Evolutionary conservation across 2,113 vertebrate genomes (phyloP).

Genomic region (Hymenochirus boettgeri): DNA sequence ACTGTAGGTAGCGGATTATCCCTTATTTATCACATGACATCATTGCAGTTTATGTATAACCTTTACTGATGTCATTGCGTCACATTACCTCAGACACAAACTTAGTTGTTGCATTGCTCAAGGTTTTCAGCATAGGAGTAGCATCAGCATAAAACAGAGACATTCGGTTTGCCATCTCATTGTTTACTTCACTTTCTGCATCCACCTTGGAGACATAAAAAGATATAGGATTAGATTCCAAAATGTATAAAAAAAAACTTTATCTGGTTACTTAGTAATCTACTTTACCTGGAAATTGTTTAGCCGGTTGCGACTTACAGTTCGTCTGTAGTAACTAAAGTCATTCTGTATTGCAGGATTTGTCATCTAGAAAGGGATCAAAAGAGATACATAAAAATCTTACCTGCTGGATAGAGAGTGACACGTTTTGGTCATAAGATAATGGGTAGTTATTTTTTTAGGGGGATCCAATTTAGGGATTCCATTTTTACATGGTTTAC

Average conservation of each 20-base stretch:
- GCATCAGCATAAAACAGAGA: conserved; percentile 97
- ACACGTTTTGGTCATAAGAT: too few relatives aligned
- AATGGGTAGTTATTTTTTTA: too few relatives aligned
- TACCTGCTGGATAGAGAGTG: not conserved
- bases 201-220: conserved; percentile 69
- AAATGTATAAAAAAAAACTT: too few relatives aligned
- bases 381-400: not conserved
- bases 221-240: too few relatives aligned
- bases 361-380: conserved; percentile 74
- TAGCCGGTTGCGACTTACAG: conserved; percentile 92
- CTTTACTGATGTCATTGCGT: too few relatives aligned
- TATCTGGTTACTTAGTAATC: not conserved
- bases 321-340: conserved; percentile 96
- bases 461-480: too few relatives aligned
- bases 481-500: too few relatives aligned
- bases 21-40: too few relatives aligned
- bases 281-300: conserved; percentile 88
- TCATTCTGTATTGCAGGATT: conserved; percentile 97
- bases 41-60: too few relatives aligned
- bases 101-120: conserved; percentile 95
- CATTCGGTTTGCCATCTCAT: conserved; percentile 97
- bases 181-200: conserved; percentile 97
- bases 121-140: conserved; percentile 95
- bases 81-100: conserved; percentile 92
- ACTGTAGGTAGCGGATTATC: too few relatives aligned